Percentiles rank a stretch among this genome's conserved stretches.
phyloP scores from a whole-genome alignment of 2,888 invertebrate species.

The Caradrina clavipalpis region DNA sequence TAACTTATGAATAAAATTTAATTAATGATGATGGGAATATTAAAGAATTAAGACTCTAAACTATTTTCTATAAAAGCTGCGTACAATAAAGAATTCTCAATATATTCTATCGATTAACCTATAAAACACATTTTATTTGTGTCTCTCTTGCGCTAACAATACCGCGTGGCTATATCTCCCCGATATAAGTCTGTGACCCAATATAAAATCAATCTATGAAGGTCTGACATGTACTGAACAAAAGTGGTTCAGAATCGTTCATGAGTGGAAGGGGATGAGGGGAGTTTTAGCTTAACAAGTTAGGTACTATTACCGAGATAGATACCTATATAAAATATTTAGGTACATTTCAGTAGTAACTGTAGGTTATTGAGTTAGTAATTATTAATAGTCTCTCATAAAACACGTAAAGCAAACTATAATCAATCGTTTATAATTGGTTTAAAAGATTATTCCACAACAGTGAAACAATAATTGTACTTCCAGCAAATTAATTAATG shows the following conservation, averaged over 20 bases:
- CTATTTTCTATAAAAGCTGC: no score
- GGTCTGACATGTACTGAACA: not conserved
- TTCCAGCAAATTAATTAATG: constrained; percentile 55
- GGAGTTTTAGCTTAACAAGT: not conserved
- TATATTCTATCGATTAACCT: not conserved
- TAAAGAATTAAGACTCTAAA: no score
- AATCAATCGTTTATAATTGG: constrained; percentile 43
- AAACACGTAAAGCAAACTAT: constrained; percentile 28
- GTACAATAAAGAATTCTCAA: no score
- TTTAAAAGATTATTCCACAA: constrained; percentile 48
- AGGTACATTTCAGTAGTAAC: no score
- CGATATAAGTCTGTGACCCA: not conserved
- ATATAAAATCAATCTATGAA: not conserved
- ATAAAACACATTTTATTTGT: not conserved
- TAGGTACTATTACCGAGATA: not conserved
- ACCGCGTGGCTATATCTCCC: not conserved
- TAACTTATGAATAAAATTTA: no score
- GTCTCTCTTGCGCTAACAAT: not conserved
- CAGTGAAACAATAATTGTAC: constrained; percentile 36
- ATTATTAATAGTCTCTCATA: constrained; percentile 6
- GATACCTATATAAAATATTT: no score
- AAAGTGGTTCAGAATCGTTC: not conserved
- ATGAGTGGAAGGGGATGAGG: not conserved
- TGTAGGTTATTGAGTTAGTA: constrained; percentile 8
- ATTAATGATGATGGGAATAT: no score